Conservation (phyloP, 2,797 vertebrate genomes). For the Perodicticus potto region DNA sequence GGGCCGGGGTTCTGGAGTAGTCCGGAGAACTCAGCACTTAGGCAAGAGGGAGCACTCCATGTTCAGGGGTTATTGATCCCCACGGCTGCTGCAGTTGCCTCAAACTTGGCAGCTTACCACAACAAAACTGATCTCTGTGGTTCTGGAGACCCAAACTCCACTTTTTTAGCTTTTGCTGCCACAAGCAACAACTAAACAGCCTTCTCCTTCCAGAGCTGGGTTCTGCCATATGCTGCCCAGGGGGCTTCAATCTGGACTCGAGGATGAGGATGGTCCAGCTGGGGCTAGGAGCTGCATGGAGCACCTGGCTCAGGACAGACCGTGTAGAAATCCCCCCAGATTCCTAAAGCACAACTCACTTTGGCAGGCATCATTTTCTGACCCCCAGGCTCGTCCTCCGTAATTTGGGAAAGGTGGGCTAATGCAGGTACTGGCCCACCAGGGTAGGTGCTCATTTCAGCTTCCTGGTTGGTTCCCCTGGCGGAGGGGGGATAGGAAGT, state of each 20-base stretch:
- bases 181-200: not conserved
- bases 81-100: not conserved
- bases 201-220: not conserved
- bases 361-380: no score
- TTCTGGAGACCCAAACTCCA: not conserved
- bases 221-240: not conserved
- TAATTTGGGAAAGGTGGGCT: not conserved
- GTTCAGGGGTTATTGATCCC: rapidly evolving
- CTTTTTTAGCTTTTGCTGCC: not conserved
- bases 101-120: no score
- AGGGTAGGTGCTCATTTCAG: rapidly evolving
- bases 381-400: rapidly evolving
- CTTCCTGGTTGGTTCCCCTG: rapidly evolving
- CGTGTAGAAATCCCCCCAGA: not conserved
- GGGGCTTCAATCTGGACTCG: not conserved
- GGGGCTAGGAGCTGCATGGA: not conserved
- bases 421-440: no score
- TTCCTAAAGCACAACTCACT: rapidly evolving
- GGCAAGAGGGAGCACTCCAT: rapidly evolving
- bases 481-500: rapidly evolving
- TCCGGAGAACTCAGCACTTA: not conserved
- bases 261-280: no score
- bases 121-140: no score
- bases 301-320: no score
- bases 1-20: rapidly evolving